phyloP scores from a whole-genome alignment of 2,888 invertebrate species.

The Netelia virgata region DNA sequence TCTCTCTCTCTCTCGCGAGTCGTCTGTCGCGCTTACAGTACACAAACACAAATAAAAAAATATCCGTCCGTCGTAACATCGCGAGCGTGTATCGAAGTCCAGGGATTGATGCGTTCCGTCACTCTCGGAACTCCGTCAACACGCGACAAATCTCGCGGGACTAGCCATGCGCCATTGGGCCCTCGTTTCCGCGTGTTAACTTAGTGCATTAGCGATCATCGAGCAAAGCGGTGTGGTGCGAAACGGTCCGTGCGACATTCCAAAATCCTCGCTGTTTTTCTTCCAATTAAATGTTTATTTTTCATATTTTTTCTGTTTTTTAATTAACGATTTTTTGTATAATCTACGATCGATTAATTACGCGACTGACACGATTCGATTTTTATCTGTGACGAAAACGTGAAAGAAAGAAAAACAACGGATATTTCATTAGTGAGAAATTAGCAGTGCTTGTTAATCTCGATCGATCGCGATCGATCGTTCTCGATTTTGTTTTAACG shows the following conservation, averaged over 20 bases:
- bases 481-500: not conserved
- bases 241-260: constrained; percentile 33
- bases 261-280: constrained; percentile 1
- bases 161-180: constrained; percentile 67
- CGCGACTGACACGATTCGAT: not conserved
- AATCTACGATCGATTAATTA: no score
- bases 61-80: constrained; percentile 2
- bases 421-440: not conserved
- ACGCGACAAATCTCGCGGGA: constrained; percentile 52
- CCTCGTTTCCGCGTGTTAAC: constrained; percentile 67
- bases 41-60: constrained; percentile 15
- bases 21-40: not conserved
- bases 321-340: not conserved
- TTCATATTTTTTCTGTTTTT: not conserved
- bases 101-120: constrained; percentile 60
- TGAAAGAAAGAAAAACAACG: not conserved
- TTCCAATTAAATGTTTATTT: not conserved
- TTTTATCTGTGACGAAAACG: not conserved
- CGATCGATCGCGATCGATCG: no score
- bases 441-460: not conserved
- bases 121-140: constrained; percentile 48
- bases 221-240: constrained; percentile 66
- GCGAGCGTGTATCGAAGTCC: constrained; percentile 20
- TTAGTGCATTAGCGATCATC: constrained; percentile 73
- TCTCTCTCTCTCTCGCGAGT: constrained; percentile 7